Evolutionary conservation across 1,140 invertebrate species (phyloP).

Genomic region (Paramacrobiotus metropolitanus): DNA sequence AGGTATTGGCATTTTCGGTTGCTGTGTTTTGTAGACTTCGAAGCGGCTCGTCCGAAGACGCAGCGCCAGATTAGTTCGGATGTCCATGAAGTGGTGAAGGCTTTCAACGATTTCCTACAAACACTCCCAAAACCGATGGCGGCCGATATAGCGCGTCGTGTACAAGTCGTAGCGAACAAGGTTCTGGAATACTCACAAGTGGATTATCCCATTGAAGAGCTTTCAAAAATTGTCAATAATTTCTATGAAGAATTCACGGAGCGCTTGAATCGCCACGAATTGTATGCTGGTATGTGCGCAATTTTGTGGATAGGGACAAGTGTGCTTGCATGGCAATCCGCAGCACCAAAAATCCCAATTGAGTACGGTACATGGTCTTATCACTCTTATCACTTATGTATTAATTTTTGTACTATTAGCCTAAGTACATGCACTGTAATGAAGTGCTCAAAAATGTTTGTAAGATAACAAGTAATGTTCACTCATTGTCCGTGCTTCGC

Average conservation of each 20-base stretch:
- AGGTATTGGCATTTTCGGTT: too few relatives aligned
- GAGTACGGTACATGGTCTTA: too few relatives aligned
- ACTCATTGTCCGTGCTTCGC: too few relatives aligned
- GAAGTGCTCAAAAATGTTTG: too few relatives aligned
- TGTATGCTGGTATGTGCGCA: neutral
- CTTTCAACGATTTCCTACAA: slow-evolving; percentile 23
- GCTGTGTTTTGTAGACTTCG: slow-evolving; percentile 3
- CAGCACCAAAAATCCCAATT: neutral
- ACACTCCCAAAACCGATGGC: slow-evolving; percentile 25
- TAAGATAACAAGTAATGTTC: too few relatives aligned
- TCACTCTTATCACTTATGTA: too few relatives aligned
- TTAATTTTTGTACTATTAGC: too few relatives aligned
- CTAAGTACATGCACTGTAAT: too few relatives aligned
- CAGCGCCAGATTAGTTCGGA: slow-evolving; percentile 19
- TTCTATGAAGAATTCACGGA: slow-evolving; percentile 62
- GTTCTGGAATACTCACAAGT: slow-evolving; percentile 35
- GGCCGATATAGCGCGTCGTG: slow-evolving; percentile 39
- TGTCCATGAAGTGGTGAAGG: slow-evolving; percentile 20
- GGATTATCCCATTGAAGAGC: slow-evolving; percentile 41
- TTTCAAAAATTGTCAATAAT: slow-evolving; percentile 66
- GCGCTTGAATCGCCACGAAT: slow-evolving; percentile 18
- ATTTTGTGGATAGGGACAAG: neutral
- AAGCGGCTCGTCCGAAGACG: slow-evolving; percentile 10
- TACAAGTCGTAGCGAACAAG: slow-evolving; percentile 37
- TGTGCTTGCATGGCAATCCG: too few relatives aligned